Evolutionary conservation across 53 echinoderm and acorn worm genomes (phyloP), one percentile per base, ranked within the genome.

Genomic region (Hippasteria phrygiana): DNA sequence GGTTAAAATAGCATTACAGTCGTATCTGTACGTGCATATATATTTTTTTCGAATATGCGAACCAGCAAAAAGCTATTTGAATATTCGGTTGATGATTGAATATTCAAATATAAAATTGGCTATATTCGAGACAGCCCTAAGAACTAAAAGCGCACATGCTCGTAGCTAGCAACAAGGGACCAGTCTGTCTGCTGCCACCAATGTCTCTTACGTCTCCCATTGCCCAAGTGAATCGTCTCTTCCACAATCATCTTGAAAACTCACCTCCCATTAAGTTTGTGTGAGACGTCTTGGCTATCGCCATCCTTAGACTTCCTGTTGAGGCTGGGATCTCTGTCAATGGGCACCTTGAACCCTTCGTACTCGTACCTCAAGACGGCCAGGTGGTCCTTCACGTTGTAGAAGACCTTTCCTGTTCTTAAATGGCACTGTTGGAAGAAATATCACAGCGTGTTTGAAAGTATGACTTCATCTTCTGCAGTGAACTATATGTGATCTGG

Each of bases 331-430:
- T 75, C 65, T 48, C 88, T 63, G 87, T 97, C 94, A 32, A 87
- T 76, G 1, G 97, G 97, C 24, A 81, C 80, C 48, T 63, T 88
- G 74, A 97, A 97, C 16, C 77, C 88, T 6, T 85, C 79, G 50
- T 81, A 93, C 63, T 84, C 84, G 33, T 95, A 93, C 13, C 81
- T 87, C 43, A 90, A 72, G 29, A 97, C 74, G 14, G 55, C 12
- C 0, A 62, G 50, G 75, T 79, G 91, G 39, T 92, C 92, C 43
- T 69, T 86, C 5, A 97, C 62, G 17, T 95, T 95, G 33, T 88
- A 83, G 83, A 93, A 97, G 3, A 97, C 90, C 67, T 87, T 90
- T 37, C 97, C 97, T 0, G 90, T 86, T 55, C 65, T 55, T 45
- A 95, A 73, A 38, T 90, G 94, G 51, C 93, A 92, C 97, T 97